These are phyloP conservation scores for Chinchilla lanigera DNA, from an alignment of 2,113 vertebrate species.

Conservation along the genomic window DNA sequence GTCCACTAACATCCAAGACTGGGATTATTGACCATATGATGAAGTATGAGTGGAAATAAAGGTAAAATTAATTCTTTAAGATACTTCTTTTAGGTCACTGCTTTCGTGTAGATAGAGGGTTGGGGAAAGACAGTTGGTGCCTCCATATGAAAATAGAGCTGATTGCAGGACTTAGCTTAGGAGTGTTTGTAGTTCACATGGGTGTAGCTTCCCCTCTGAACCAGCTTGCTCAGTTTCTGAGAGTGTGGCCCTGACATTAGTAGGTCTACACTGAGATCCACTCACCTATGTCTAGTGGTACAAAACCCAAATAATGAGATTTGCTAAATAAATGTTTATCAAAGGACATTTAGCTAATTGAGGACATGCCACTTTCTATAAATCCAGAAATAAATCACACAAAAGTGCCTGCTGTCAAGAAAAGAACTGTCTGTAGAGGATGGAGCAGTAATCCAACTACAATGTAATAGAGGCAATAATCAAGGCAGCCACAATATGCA, in stretches of 20 bases:
- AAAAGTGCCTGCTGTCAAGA: neutral
- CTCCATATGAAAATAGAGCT: neutral
- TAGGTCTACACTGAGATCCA: neutral
- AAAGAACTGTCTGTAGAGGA: neutral
- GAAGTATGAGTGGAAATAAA: neutral
- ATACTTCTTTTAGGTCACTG: neutral
- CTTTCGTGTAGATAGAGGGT: neutral
- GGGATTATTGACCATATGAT: neutral
- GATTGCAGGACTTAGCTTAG: neutral
- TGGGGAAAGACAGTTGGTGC: neutral
- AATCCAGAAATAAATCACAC: neutral
- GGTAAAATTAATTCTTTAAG: neutral
- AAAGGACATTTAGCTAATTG: constrained; percentile 1
- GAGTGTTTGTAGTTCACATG: neutral
- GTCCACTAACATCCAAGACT: neutral
- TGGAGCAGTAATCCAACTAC: neutral
- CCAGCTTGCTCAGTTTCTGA: neutral
- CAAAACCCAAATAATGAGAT: constrained; percentile 6
- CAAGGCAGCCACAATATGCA: neutral
- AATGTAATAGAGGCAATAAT: neutral
- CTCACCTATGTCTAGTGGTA: neutral
- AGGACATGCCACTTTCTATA: neutral
- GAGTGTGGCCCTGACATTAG: neutral
- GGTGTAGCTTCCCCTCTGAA: neutral
- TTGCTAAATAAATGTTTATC: neutral